Conservation (phyloP, 2,888 invertebrate species). For the Girardia tigrina region DNA sequence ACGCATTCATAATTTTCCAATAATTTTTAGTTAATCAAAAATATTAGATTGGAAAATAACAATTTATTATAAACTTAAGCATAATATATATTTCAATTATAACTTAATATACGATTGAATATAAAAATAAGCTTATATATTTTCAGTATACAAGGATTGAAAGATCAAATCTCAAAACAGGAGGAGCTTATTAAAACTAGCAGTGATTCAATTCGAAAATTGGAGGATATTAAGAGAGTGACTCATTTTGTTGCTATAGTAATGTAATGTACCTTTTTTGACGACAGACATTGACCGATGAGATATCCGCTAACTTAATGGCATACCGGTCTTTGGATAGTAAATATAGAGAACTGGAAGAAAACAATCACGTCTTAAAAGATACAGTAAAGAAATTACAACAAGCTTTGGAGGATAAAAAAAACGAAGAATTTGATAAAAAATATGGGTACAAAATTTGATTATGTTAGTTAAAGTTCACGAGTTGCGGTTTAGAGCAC, state of each 20-base stretch:
- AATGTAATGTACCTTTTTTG: neutral
- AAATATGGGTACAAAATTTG: slow-evolving; percentile 55
- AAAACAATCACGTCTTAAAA: slow-evolving; percentile 37
- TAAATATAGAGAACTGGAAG: slow-evolving; percentile 60
- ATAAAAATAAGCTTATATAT: no score
- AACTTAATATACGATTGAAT: no score
- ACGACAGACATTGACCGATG: slow-evolving; percentile 66
- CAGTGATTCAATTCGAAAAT: slow-evolving; percentile 6
- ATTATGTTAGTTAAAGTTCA: neutral
- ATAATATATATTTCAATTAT: no score
- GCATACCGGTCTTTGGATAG: slow-evolving; percentile 77
- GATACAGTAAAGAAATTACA: slow-evolving; percentile 61
- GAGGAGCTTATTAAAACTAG: slow-evolving; percentile 5
- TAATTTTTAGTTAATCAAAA: no score
- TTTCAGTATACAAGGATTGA: neutral
- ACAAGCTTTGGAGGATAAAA: slow-evolving; percentile 78
- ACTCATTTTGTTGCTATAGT: neutral
- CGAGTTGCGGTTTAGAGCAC: slow-evolving; percentile 57
- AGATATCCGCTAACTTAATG: slow-evolving; percentile 80
- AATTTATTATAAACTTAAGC: no score
- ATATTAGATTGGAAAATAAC: no score
- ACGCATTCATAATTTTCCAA: no score
- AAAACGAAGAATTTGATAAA: slow-evolving; percentile 84
- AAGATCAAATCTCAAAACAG: slow-evolving; percentile 4
- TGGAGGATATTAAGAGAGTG: slow-evolving; percentile 7